Evolutionary conservation across 37 sponge, comb jelly and placozoan genomes (phyloP).

Genomic region (Agelas oroides): DNA sequence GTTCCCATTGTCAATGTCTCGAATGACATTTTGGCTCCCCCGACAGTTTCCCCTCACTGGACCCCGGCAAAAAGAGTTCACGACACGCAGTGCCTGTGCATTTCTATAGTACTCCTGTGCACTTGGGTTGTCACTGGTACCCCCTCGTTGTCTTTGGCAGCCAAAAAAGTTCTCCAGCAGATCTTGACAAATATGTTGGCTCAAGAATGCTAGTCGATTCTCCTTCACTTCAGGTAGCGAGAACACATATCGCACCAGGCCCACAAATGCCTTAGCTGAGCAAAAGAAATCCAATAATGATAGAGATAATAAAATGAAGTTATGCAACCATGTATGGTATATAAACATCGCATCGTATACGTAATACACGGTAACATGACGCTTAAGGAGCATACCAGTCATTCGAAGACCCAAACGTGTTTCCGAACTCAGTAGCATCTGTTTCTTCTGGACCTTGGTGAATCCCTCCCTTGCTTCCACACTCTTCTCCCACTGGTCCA

Average conservation of each 20-base stretch:
- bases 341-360: too few species aligned
- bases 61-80: slow-evolving; percentile 18
- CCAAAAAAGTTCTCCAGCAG: slow-evolving; percentile 36
- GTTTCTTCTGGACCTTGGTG: background rate
- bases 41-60: slow-evolving; percentile 20
- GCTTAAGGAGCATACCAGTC: background rate
- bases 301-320: too few species aligned
- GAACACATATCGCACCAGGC: slow-evolving; percentile 16
- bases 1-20: slow-evolving; percentile 10
- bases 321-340: too few species aligned
- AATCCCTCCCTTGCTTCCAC: background rate
- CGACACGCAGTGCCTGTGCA: slow-evolving; percentile 35
- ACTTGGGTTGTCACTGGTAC: slow-evolving; percentile 26
- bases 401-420: background rate
- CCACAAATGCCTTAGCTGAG: slow-evolving; percentile 8
- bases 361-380: too few species aligned
- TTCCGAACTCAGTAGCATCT: background rate
- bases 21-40: background rate
- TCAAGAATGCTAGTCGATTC: background rate
- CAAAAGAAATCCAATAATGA: background rate
- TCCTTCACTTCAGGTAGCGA: background rate
- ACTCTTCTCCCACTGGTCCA: slow-evolving; percentile 15
- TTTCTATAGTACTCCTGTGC: slow-evolving; percentile 15
- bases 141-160: slow-evolving; percentile 26
- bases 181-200: slow-evolving; percentile 8